These are phyloP conservation scores for Catocala sponsa DNA, from an alignment of 2,888 invertebrate species.

Conservation along the genomic window DNA sequence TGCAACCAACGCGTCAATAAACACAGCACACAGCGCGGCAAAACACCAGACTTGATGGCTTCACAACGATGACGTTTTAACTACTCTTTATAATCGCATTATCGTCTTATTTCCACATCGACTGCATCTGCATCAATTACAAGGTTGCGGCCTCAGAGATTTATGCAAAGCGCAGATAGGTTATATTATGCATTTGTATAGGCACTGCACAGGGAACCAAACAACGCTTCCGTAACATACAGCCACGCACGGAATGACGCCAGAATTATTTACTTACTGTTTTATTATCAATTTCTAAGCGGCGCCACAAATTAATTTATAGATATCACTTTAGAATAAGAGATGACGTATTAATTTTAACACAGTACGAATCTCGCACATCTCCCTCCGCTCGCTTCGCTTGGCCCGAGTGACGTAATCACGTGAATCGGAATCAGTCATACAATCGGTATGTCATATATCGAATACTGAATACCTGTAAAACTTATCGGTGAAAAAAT, in stretches of 20 bases:
- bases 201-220: conserved; percentile 79
- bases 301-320: conserved; percentile 62
- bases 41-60: conserved; percentile 66
- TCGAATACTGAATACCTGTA: conserved; percentile 21
- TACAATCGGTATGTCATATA: conserved; percentile 32
- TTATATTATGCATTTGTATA: conserved; percentile 87
- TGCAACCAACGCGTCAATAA: conserved; percentile 83
- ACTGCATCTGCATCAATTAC: conserved; percentile 76
- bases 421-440: conserved; percentile 49
- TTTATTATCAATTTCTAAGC: conserved; percentile 63
- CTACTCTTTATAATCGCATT: conserved; percentile 77
- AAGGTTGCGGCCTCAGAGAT: conserved; percentile 80
- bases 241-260: conserved; percentile 51
- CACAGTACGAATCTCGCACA: conserved; percentile 79
- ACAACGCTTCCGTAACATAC: conserved; percentile 75
- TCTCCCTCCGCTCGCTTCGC: conserved; percentile 78
- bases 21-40: conserved; percentile 78
- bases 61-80: conserved; percentile 78
- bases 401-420: conserved; percentile 77
- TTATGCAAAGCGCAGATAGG: conserved; percentile 82
- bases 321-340: conserved; percentile 69
- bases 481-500: not conserved
- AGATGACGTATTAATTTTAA: conserved; percentile 85
- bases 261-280: conserved; percentile 75
- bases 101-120: conserved; percentile 70